These are phyloP conservation scores for Dryobates pubescens DNA, from an alignment of 2,797 vertebrate genomes.

Conservation along the genomic window DNA sequence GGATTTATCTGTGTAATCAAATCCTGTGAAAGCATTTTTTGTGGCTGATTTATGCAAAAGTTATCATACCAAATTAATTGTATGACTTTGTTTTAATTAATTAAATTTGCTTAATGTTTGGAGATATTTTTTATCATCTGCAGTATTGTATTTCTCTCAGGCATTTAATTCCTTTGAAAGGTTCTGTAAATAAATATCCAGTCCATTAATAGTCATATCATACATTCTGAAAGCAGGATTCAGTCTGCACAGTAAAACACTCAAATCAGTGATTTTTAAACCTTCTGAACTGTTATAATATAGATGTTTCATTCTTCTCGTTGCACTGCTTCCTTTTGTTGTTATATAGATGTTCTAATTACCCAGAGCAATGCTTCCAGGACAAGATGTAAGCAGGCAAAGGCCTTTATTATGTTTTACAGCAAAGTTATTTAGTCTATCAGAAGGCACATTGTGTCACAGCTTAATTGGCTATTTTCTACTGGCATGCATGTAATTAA, in stretches of 20 bases:
- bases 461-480: no score
- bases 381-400: no score
- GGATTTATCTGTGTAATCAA: neutral
- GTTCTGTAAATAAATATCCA: neutral
- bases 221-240: neutral
- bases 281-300: neutral
- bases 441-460: no score
- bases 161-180: neutral
- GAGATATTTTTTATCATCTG: neutral
- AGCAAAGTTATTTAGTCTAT: no score
- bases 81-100: neutral
- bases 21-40: neutral
- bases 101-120: neutral
- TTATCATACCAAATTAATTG: neutral
- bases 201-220: neutral
- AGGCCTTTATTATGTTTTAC: no score
- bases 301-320: no score
- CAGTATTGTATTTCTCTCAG: neutral
- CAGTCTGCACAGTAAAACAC: neutral
- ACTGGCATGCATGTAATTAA: no score
- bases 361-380: no score
- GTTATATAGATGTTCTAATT: no score
- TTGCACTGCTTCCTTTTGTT: no score
- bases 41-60: neutral
- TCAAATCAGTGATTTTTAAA: neutral